These are phyloP conservation scores for Galleria mellonella DNA, from an alignment of 1,140 invertebrate species.

Conservation along the genomic window DNA sequence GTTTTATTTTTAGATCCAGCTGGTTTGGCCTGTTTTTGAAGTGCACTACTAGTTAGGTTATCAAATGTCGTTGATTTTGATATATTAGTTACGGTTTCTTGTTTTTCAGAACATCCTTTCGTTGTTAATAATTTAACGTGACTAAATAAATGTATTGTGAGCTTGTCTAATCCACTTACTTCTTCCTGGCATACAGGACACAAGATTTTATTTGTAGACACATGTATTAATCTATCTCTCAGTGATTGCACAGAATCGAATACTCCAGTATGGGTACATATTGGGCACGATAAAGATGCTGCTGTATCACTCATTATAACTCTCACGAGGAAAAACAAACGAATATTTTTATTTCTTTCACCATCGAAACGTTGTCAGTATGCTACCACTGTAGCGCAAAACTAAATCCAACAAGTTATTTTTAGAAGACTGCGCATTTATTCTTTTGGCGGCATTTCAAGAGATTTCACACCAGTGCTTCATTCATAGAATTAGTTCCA, in stretches of 20 bases:
- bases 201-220: conserved; percentile 81
- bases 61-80: conserved; percentile 12
- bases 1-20: conserved; percentile 54
- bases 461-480: conserved; percentile 28
- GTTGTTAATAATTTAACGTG: conserved; percentile 68
- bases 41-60: conserved; percentile 18
- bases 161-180: conserved; percentile 84
- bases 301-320: conserved; percentile 68
- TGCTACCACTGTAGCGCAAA: conserved; percentile 33
- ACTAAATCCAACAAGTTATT: conserved; percentile 58
- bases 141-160: conserved; percentile 88
- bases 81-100: conserved; percentile 12
- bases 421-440: conserved; percentile 43
- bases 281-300: conserved; percentile 81
- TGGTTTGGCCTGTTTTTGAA: conserved; percentile 36
- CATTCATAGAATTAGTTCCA: neutral
- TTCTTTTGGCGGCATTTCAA: conserved; percentile 64
- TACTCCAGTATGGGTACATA: conserved; percentile 81
- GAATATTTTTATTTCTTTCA: conserved; percentile 14
- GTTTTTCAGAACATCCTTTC: conserved; percentile 15
- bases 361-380: conserved; percentile 9
- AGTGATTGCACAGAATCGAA: conserved; percentile 82
- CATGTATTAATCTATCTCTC: conserved; percentile 81
- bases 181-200: conserved; percentile 87
- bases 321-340: conserved; percentile 6